Conservation (phyloP, 2,888 invertebrate species). For the Lasioglossum calceatum region DNA sequence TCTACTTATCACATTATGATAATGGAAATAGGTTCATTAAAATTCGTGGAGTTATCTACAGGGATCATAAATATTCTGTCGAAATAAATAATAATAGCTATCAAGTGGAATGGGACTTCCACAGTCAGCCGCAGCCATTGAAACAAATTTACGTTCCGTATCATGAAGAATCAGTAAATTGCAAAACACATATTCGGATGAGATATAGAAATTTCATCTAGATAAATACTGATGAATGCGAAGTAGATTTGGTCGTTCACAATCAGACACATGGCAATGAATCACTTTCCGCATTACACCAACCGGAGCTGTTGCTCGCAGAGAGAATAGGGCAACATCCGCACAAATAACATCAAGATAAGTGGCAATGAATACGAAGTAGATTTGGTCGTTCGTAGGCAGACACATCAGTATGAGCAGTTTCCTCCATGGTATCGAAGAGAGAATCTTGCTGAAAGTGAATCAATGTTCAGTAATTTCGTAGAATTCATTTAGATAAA, state of each 20-base stretch:
- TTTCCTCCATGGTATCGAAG: neutral
- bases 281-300: neutral
- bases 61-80: neutral
- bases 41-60: neutral
- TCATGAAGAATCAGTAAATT: neutral
- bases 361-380: slow-evolving; percentile 1
- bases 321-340: neutral
- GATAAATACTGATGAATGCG: neutral
- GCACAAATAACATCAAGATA: neutral
- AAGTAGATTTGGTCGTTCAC: neutral
- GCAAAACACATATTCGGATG: neutral
- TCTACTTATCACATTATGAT: neutral
- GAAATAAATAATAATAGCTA: neutral
- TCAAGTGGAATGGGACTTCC: neutral
- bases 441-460: neutral
- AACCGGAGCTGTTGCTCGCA: neutral
- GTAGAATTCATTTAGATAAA: neutral
- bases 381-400: neutral
- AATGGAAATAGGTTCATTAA: neutral
- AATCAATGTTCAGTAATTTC: neutral
- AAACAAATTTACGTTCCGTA: neutral
- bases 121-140: neutral
- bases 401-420: neutral
- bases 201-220: neutral
- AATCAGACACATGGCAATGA: neutral